Evolutionary conservation across 2,113 vertebrate species (phyloP).

Genomic region (Pao palembangensis): DNA sequence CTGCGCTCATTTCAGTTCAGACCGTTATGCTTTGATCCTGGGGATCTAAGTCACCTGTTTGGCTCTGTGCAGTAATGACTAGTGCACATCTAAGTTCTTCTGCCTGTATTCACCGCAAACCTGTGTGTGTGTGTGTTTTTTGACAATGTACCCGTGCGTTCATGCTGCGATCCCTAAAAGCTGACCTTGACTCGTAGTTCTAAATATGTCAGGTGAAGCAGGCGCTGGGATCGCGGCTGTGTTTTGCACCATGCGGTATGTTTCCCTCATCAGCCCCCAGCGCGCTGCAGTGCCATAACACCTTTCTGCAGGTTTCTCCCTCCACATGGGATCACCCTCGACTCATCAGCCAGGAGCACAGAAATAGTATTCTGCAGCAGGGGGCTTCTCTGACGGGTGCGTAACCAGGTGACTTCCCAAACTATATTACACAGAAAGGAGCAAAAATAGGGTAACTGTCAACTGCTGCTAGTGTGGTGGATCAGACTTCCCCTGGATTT

Average conservation of each 20-base stretch:
- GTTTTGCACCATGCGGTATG: constrained; percentile 26
- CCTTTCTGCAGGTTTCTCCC: constrained; percentile 49
- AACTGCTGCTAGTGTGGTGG: constrained; percentile 19
- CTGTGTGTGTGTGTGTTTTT: not conserved
- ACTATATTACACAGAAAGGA: constrained; percentile 46
- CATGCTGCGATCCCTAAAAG: constrained; percentile 31
- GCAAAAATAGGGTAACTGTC: constrained; percentile 57
- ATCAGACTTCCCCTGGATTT: constrained; percentile 53
- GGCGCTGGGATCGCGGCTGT: constrained; percentile 13
- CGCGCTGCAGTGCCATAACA: constrained; percentile 32
- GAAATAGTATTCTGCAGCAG: constrained; percentile 65
- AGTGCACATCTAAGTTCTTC: constrained; percentile 10
- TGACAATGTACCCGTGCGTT: not conserved
- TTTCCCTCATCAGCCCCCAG: constrained; percentile 23
- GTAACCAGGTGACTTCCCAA: constrained; percentile 48
- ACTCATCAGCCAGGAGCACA: constrained; percentile 50
- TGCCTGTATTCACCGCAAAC: not conserved
- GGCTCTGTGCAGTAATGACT: constrained; percentile 8
- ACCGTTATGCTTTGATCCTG: constrained; percentile 15
- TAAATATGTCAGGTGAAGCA: constrained; percentile 28
- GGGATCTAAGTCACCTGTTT: constrained; percentile 27
- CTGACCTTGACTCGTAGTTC: constrained; percentile 45
- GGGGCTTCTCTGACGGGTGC: constrained; percentile 35
- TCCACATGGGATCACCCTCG: constrained; percentile 55
- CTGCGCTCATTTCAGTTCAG: constrained; percentile 7